A percentile compares a stretch with the other conserved stretches of the same genome.
Evolutionary conservation across 1,140 invertebrate genomes (phyloP).

Genomic region (Sitobion miscanthi): DNA sequence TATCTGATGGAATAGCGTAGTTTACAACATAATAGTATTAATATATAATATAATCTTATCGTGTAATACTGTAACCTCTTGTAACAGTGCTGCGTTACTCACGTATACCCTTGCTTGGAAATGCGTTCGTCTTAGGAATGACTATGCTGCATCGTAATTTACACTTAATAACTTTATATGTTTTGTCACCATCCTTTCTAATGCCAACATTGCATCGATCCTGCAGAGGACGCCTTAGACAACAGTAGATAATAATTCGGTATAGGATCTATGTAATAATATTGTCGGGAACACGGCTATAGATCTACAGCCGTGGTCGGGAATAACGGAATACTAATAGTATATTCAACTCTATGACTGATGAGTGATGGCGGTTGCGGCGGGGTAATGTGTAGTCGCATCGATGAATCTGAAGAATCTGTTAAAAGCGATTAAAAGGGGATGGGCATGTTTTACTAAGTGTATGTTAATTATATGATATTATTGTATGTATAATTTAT

Average conservation of each 20-base stretch:
- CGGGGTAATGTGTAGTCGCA: neutral
- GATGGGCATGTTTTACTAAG: neutral
- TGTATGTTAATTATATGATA: neutral
- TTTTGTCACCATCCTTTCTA: neutral
- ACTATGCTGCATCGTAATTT: too few species aligned
- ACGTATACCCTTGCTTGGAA: neutral
- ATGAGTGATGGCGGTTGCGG: neutral
- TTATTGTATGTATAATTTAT: too few species aligned
- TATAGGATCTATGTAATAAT: neutral
- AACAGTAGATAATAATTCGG: neutral
- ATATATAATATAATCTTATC: neutral
- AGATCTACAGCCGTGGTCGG: neutral
- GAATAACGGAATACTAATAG: neutral
- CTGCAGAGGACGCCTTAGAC: neutral
- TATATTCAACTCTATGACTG: neutral
- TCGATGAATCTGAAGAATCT: neutral
- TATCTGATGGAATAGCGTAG: neutral
- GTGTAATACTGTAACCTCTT: neutral
- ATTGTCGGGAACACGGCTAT: neutral
- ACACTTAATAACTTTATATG: too few species aligned
- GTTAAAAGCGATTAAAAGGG: neutral
- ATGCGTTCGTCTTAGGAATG: neutral
- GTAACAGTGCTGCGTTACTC: neutral
- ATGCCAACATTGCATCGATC: neutral
- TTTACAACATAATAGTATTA: too few species aligned